Evolutionary conservation across 2,888 invertebrate genomes (phyloP), one percentile per base, ranked within the genome.

Genomic region (Tanytarsus gracilentus): DNA sequence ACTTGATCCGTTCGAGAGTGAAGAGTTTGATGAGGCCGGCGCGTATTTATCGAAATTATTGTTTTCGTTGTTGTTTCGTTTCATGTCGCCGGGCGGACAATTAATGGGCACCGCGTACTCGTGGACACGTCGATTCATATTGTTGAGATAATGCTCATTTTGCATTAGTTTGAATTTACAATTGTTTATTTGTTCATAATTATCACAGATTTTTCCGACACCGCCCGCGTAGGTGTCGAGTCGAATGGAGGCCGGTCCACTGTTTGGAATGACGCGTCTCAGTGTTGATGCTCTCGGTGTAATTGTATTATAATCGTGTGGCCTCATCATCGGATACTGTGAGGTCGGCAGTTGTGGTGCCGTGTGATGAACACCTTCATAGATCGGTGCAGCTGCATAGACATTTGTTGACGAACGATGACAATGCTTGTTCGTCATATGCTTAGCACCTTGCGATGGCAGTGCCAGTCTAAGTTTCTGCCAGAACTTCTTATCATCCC

Each of bases 401-500:
- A 85, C 84, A 73, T 85, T 85, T 68, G 82, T 80, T 65, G 83
- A 80, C 63, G 84, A 82, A 44, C 63, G 63, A 55, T 65, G 63
- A 39, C 62, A 62, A 40, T 64, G 63, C 49, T 63, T 64, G 27
- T 62, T 62, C 44, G 29, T 4, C 11, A 7, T n/a, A 18, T 39
- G 39, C 51, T 62, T 62, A 16, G 39, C 56, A 11, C 26, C 39
- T 14, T 25, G n/a, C 14, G 60, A 60, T 29, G 94, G 94, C 83
- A 95, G 84, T 61, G 92, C 88, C 70, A 90, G 90, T 70, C 88
- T 84, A 64, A 97, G 77, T 76, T 96, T 95, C 71, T 94, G 92
- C 97, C 97, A 97, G 78, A 97, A 97, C 71, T 91, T 85, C 71
- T 89, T 86, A 75, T 97, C 95, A 64, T 90, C 90, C 87, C 90